These are phyloP conservation scores for Sinocyclocheilus maitianheensis DNA, from an alignment of 2,113 vertebrate genomes.

Conservation along the genomic window DNA sequence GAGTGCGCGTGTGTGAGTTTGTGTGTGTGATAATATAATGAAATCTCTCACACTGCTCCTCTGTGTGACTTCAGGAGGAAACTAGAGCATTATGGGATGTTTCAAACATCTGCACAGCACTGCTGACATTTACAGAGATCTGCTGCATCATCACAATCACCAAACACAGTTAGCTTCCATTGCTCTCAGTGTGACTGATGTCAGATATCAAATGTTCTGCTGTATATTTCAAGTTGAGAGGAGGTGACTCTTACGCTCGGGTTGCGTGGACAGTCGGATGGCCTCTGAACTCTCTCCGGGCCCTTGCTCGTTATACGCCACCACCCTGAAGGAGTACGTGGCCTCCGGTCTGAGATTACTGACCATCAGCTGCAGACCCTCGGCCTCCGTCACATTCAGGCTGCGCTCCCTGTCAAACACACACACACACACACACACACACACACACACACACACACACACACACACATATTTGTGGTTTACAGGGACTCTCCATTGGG, in stretches of 20 bases:
- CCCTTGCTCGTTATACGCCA: slow-evolving; percentile 87
- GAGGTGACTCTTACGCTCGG: slow-evolving; percentile 77
- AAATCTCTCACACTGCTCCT: background rate
- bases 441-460: background rate
- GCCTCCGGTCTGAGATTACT: slow-evolving; percentile 87
- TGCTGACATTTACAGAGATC: background rate
- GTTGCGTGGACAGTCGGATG: slow-evolving; percentile 85
- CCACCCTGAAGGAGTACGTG: slow-evolving; percentile 86
- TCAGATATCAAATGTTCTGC: no score
- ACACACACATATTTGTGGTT: background rate
- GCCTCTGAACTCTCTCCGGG: slow-evolving; percentile 85
- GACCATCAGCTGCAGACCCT: slow-evolving; percentile 83
- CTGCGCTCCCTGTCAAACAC: slow-evolving; percentile 82
- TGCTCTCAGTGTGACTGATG: no score
- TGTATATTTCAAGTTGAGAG: background rate
- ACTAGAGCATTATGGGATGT: background rate
- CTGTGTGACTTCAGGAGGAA: background rate
- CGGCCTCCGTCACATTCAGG: slow-evolving; percentile 84
- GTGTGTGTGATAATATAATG: background rate
- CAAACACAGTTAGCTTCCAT: background rate
- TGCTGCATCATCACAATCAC: background rate
- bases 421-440: background rate
- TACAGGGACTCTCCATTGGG: no score
- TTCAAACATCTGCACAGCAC: background rate
- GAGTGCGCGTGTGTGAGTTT: background rate